Evolutionary conservation across 2,888 invertebrate genomes (phyloP).

Genomic region (Drosophila borealis): DNA sequence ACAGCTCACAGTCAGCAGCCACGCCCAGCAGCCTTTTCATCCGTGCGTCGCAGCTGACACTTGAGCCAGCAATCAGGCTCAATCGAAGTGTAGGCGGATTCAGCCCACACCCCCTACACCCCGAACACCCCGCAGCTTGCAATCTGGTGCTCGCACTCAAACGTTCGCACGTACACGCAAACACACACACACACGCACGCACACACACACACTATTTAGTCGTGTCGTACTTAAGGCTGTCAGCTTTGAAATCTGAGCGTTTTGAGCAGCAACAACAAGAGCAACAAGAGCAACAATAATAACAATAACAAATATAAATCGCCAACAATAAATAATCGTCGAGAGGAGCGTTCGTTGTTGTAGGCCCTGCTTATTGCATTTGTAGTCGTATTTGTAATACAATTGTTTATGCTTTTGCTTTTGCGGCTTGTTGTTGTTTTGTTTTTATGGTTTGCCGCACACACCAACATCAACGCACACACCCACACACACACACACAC

Average conservation of each 20-base stretch:
- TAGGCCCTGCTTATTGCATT: slow-evolving; percentile 71
- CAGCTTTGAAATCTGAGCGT: slow-evolving; percentile 69
- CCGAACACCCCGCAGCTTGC: slow-evolving; percentile 38
- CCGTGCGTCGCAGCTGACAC: slow-evolving; percentile 68
- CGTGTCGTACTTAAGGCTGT: slow-evolving; percentile 19
- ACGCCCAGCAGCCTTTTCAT: slow-evolving; percentile 54
- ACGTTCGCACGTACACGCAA: slow-evolving; percentile 63
- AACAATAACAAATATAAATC: slow-evolving; percentile 73
- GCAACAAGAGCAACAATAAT: slow-evolving; percentile 18
- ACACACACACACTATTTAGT: slow-evolving; percentile 16
- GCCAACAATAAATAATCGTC: slow-evolving; percentile 80
- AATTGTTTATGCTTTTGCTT: slow-evolving; percentile 74
- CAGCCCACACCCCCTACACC: not conserved
- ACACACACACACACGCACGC: slow-evolving; percentile 28
- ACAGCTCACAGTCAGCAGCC: slow-evolving; percentile 19
- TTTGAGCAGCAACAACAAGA: slow-evolving; percentile 32
- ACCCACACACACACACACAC: slow-evolving; percentile 16
- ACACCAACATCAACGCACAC: slow-evolving; percentile 12
- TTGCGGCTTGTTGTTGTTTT: slow-evolving; percentile 61
- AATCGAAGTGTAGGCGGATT: slow-evolving; percentile 65
- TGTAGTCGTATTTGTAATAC: slow-evolving; percentile 79
- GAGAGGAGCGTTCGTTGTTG: slow-evolving; percentile 55
- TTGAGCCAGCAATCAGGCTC: slow-evolving; percentile 78
- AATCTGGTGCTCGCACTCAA: slow-evolving; percentile 73
- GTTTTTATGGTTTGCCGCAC: slow-evolving; percentile 69